These are phyloP conservation scores for Eupithecia subfuscata DNA, from an alignment of 2,888 invertebrate species.

Conservation along the genomic window DNA sequence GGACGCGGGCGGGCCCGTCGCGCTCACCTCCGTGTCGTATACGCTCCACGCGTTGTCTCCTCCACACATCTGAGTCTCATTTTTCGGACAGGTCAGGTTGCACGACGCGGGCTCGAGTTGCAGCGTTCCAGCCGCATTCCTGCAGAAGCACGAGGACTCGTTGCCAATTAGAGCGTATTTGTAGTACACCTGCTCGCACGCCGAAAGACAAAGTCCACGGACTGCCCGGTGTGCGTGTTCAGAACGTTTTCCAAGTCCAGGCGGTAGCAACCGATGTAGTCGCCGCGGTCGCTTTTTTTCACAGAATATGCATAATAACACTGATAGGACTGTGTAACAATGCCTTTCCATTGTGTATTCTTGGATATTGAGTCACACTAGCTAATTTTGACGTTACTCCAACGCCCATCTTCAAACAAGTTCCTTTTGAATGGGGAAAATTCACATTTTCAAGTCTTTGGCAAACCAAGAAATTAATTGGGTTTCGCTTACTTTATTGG, in stretches of 20 bases:
- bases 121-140: slow-evolving; percentile 66
- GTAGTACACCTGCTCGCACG: slow-evolving; percentile 77
- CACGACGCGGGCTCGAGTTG: slow-evolving; percentile 74
- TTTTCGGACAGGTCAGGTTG: slow-evolving; percentile 84
- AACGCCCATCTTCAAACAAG: slow-evolving; percentile 44
- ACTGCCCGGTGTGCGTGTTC: slow-evolving; percentile 77
- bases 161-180: slow-evolving; percentile 76
- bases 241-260: slow-evolving; percentile 64
- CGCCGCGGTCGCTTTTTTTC: slow-evolving; percentile 66
- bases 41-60: slow-evolving; percentile 87
- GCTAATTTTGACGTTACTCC: slow-evolving; percentile 47
- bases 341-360: slow-evolving; percentile 67
- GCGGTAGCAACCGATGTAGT: slow-evolving; percentile 75
- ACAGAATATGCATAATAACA: slow-evolving; percentile 50
- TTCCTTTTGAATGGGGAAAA: slow-evolving; percentile 27
- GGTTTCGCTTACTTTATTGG: background rate
- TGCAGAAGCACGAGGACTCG: slow-evolving; percentile 77
- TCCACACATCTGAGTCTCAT: slow-evolving; percentile 87
- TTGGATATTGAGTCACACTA: slow-evolving; percentile 59
- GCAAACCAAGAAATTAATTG: background rate
- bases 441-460: slow-evolving; percentile 24
- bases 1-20: slow-evolving; percentile 88
- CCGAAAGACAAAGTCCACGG: slow-evolving; percentile 75
- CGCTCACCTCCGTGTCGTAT: slow-evolving; percentile 86
- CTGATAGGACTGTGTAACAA: slow-evolving; percentile 48